Evolutionary conservation across 2,113 vertebrate genomes (phyloP), one percentile per base, ranked within the genome.

Genomic region (Nerophis lumbriciformis): DNA sequence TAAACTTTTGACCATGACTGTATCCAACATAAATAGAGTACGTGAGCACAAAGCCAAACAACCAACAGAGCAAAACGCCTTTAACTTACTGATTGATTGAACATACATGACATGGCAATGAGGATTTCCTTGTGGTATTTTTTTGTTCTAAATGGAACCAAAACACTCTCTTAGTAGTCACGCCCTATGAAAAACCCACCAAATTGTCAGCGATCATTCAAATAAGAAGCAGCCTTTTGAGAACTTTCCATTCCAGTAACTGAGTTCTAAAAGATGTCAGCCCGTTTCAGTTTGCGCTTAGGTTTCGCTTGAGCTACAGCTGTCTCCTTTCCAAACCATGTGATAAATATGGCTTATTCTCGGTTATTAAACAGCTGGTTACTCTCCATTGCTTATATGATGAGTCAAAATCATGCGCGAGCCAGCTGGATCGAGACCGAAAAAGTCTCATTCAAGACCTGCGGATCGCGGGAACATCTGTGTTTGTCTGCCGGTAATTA

Each of bases 251-350:
- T 69, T 71, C 54, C 68, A 59, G 59, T 62, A 35, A 64, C 6
- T 5, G 57, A 12, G 51, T 55, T n/a, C 57, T 61, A 16, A 62
- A 62, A 62, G 45, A 28, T 37, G 48, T 36, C 58, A 58, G 6
- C 8, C 51, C 50, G 55, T 49, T 57, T 53, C 50, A 57, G 45
- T 68, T 57, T 14, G 8, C 21, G 47, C 64, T 59, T 62, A 13
- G 56, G 12, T 64, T 66, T 69, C 13, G 39, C n/a, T 57, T 57
- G 39, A 44, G 55, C 39, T 57, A 21, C 38, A 57, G 55, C 55
- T 44, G 55, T 57, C 38, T 42, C 39, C 38, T 16, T 57, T 57
- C 55, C 55, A 57, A 44, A 16, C 16, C 38, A 14, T 21, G 16
- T 57, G 38, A 44, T 21, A 45, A 57, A 57, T 57, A 57, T 57